phyloP scores from a whole-genome alignment of 2,888 invertebrate species.

The Perithous albicinctus region DNA sequence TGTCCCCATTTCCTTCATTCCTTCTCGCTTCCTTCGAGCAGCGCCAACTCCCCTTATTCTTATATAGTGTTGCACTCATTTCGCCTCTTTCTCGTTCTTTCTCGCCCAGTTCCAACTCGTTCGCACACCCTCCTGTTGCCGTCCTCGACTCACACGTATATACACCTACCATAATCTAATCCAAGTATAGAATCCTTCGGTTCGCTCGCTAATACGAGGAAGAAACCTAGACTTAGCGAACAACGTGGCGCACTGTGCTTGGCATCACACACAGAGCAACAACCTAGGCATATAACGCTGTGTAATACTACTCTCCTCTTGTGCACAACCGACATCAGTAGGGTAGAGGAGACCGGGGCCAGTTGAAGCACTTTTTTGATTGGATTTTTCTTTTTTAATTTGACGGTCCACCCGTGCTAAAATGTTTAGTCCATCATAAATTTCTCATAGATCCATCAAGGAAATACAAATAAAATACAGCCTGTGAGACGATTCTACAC shows the following conservation, averaged over 20 bases:
- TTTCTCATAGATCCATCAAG: too few species aligned
- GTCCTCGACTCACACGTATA: conserved; percentile 32
- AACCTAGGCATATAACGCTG: background rate
- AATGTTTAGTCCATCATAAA: too few species aligned
- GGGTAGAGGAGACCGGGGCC: too few species aligned
- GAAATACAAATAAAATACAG: too few species aligned
- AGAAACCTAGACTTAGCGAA: conserved; percentile 76
- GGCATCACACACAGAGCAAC: conserved; percentile 29
- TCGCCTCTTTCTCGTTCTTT: conserved; percentile 29
- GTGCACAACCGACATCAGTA: conserved; percentile 9
- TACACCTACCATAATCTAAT: background rate
- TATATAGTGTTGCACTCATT: conserved; percentile 31
- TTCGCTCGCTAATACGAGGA: conserved; percentile 56
- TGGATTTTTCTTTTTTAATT: too few species aligned
- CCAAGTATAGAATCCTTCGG: conserved; percentile 17
- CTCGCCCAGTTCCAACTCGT: conserved; percentile 52
- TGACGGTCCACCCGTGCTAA: too few species aligned
- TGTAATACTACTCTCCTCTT: conserved; percentile 18
- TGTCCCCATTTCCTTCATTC: conserved; percentile 42
- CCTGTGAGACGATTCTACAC: too few species aligned
- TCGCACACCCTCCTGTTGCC: conserved; percentile 35
- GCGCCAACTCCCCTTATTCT: conserved; percentile 19
- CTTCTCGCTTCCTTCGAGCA: conserved; percentile 39
- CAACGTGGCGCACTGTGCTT: conserved; percentile 66
- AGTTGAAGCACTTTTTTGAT: too few species aligned